Evolutionary conservation across 2,797 vertebrate genomes (phyloP).

Genomic region (Oreochromis grahami): DNA sequence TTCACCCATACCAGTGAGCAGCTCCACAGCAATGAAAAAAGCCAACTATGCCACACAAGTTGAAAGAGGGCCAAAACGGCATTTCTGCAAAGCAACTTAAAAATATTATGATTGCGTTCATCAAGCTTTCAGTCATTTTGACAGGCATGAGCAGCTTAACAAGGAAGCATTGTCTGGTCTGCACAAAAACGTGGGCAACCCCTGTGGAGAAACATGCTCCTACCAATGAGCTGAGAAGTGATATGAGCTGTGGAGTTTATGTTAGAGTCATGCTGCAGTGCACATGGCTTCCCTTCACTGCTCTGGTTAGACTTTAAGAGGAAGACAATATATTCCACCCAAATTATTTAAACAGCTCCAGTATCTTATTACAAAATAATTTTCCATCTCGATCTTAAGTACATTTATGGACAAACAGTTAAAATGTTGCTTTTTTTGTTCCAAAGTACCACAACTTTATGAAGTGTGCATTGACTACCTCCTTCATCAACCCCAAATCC

Average conservation of each 20-base stretch:
- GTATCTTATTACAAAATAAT: background rate
- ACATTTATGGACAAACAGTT: background rate
- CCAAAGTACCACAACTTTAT: fast-evolving
- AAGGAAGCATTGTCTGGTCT: slow-evolving; percentile 47
- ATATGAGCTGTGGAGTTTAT: slow-evolving; percentile 61
- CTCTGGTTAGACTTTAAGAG: background rate
- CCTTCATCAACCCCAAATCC: background rate
- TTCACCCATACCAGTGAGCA: slow-evolving; percentile 32
- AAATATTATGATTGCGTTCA: slow-evolving; percentile 57
- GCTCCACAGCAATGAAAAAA: slow-evolving; percentile 36
- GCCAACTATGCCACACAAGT: slow-evolving; percentile 63
- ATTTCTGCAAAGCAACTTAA: slow-evolving; percentile 21
- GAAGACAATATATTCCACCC: background rate
- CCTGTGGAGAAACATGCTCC: slow-evolving; percentile 31
- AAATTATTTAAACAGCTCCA: background rate
- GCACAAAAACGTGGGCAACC: slow-evolving; percentile 9
- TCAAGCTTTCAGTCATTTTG: slow-evolving; percentile 62
- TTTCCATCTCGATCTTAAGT: fast-evolving
- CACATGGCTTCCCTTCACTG: background rate
- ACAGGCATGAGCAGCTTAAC: slow-evolving; percentile 31
- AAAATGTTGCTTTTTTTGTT: background rate
- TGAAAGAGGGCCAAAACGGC: slow-evolving; percentile 32
- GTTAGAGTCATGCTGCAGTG: slow-evolving; percentile 11
- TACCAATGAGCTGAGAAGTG: slow-evolving; percentile 63
- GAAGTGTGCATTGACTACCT: background rate